phyloP scores from a whole-genome alignment of 2,797 vertebrate species.

The Yasuhikotakia modesta region DNA sequence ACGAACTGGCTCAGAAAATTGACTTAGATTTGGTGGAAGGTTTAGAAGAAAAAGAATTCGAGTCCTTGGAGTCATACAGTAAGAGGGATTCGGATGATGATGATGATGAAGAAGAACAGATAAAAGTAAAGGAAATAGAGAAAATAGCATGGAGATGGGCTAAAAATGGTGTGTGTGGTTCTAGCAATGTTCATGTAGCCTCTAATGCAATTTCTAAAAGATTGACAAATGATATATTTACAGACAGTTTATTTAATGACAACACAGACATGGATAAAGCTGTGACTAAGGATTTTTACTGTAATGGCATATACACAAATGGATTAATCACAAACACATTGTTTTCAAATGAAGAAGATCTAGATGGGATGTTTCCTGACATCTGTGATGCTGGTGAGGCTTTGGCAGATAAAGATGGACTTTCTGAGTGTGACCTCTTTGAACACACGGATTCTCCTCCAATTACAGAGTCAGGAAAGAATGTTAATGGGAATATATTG shows the following conservation, averaged over 20 bases:
- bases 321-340: slow-evolving; percentile 8
- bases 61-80: slow-evolving; percentile 68
- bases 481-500: slow-evolving; percentile 39
- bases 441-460: slow-evolving; percentile 41
- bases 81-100: slow-evolving; percentile 57
- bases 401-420: slow-evolving; percentile 56
- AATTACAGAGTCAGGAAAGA: slow-evolving; percentile 24
- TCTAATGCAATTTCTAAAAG: slow-evolving; percentile 1
- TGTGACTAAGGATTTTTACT: slow-evolving; percentile 56
- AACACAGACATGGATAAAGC: slow-evolving; percentile 46
- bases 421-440: slow-evolving; percentile 57
- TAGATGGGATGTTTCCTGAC: slow-evolving; percentile 46
- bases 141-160: slow-evolving; percentile 38
- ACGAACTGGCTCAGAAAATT: slow-evolving; percentile 70
- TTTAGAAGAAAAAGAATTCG: slow-evolving; percentile 62
- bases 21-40: slow-evolving; percentile 64
- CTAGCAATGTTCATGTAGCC: slow-evolving; percentile 27
- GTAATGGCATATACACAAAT: slow-evolving; percentile 32
- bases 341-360: slow-evolving; percentile 42
- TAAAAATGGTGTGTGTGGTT: slow-evolving; percentile 39
- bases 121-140: slow-evolving; percentile 51
- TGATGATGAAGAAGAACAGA: slow-evolving; percentile 35
- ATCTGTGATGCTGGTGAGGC: slow-evolving; percentile 56
- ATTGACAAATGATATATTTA: slow-evolving; percentile 25
- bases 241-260: slow-evolving; percentile 32